Conservation (phyloP, 1,140 invertebrate genomes). For the Meloidogyne hapla region DNA sequence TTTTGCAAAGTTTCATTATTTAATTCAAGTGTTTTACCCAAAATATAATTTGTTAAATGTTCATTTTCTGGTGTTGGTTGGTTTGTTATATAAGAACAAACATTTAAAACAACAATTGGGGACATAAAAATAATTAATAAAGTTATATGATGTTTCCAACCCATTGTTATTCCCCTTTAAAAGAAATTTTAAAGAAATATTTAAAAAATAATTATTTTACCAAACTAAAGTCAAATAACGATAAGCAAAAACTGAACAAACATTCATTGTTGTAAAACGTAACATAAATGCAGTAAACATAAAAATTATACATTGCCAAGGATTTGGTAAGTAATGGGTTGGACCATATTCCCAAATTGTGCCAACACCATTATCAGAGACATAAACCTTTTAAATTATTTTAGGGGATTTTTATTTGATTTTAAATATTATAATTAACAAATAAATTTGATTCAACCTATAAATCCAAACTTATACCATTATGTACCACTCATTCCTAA, state of each 20-base stretch:
- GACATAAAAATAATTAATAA: slow-evolving; percentile 2
- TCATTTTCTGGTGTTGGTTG: not conserved
- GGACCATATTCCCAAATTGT: slow-evolving; percentile 2
- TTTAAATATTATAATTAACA: no score
- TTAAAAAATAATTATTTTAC: not conserved
- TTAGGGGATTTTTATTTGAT: not conserved
- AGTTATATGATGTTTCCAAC: not conserved
- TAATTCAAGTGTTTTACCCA: not conserved
- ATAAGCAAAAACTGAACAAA: slow-evolving; percentile 21
- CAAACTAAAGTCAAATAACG: slow-evolving; percentile 27
- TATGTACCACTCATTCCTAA: no score
- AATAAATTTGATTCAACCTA: no score
- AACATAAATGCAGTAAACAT: slow-evolving; percentile 27
- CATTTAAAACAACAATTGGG: not conserved
- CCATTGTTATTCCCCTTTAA: not conserved
- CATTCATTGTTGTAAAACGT: slow-evolving; percentile 25
- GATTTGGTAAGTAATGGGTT: slow-evolving; percentile 16
- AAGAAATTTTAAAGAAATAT: not conserved
- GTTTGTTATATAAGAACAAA: not conserved
- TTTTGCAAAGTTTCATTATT: not conserved
- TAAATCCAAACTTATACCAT: no score
- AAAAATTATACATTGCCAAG: slow-evolving; percentile 7
- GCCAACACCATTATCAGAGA: slow-evolving; percentile 18
- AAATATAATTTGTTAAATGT: slow-evolving; percentile 1
- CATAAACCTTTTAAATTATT: slow-evolving; percentile 4